phyloP scores from a whole-genome alignment of 2,797 vertebrate species.

The Clarias fuscus region DNA sequence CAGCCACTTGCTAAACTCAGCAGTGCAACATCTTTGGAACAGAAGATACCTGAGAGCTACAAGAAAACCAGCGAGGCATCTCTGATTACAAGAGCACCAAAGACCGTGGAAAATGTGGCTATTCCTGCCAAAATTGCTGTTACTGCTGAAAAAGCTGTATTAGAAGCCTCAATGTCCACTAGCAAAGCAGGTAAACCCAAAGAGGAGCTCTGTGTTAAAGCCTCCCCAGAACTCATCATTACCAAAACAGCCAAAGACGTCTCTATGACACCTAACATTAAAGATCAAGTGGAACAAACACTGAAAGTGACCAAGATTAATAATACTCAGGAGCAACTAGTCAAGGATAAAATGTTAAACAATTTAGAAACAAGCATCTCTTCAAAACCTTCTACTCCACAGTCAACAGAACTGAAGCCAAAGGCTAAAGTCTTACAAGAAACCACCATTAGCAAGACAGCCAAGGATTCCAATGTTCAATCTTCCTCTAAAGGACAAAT shows the following conservation, averaged over 20 bases:
- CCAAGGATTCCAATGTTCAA: slow-evolving; percentile 11
- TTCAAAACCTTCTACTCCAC: background rate
- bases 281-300: slow-evolving; percentile 32
- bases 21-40: slow-evolving; percentile 54
- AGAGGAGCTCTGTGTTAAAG: slow-evolving; percentile 22
- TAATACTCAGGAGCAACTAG: slow-evolving; percentile 17
- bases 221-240: background rate
- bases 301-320: slow-evolving; percentile 15
- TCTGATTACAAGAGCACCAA: slow-evolving; percentile 50
- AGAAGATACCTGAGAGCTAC: slow-evolving; percentile 58
- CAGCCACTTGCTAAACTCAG: slow-evolving; percentile 53
- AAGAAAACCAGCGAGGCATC: slow-evolving; percentile 51
- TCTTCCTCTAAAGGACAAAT: slow-evolving; percentile 5
- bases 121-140: slow-evolving; percentile 48
- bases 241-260: background rate
- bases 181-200: slow-evolving; percentile 29
- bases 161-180: slow-evolving; percentile 8
- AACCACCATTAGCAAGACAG: background rate
- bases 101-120: slow-evolving; percentile 54
- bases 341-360: background rate
- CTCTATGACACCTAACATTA: background rate
- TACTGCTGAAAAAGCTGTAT: slow-evolving; percentile 39
- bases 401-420: slow-evolving; percentile 13
- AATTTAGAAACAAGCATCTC: background rate
- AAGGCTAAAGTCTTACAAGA: slow-evolving; percentile 10